Conservation (phyloP, 2,113 vertebrate species). For the Callaeas wilsoni region DNA sequence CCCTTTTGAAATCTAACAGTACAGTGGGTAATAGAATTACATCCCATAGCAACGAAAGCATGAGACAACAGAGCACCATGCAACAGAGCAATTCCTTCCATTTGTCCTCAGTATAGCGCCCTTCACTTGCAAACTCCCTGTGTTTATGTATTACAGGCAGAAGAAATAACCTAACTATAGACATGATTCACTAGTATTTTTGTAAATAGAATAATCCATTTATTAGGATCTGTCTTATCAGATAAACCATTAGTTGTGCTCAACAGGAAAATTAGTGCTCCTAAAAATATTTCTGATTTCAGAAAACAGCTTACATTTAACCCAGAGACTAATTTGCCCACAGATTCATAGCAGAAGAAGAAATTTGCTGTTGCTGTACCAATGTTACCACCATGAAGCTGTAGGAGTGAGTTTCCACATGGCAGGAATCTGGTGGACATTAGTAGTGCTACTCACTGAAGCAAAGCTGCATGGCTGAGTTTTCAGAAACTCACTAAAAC, state of each 20-base stretch:
- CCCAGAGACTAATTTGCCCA: not conserved
- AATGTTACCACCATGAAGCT: not conserved
- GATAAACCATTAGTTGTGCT: not conserved
- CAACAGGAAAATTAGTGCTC: accelerated
- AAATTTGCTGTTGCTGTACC: not conserved
- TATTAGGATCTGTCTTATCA: not conserved
- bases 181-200: not conserved
- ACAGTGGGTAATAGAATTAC: conserved; percentile 14
- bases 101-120: not conserved
- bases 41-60: not conserved
- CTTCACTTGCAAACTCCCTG: not conserved
- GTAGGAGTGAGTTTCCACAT: not conserved
- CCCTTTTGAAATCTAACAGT: conserved; percentile 40
- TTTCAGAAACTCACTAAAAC: not conserved
- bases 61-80: not conserved
- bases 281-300: not conserved
- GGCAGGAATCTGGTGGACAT: not conserved
- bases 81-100: not conserved
- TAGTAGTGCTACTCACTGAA: not conserved
- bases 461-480: not conserved
- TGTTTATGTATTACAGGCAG: not conserved
- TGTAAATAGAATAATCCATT: not conserved
- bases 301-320: not conserved
- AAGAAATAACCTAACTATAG: not conserved
- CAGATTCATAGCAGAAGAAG: not conserved